Conservation (phyloP, 2,797 vertebrate species). For the Phylloscopus collybita region DNA sequence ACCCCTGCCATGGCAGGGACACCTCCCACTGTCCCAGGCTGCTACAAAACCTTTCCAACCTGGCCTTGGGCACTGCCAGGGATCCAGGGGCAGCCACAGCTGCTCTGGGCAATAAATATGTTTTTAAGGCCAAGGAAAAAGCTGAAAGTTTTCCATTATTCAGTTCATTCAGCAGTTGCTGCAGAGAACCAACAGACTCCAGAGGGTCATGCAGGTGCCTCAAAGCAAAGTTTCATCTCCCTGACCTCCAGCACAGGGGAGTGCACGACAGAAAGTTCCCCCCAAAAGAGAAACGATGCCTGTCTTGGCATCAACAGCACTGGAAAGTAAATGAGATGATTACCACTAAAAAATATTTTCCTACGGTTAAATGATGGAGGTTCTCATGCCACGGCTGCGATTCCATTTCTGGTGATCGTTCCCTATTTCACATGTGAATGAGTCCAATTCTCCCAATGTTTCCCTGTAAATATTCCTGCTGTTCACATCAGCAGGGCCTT, state of each 20-base stretch:
- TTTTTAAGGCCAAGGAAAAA: not conserved
- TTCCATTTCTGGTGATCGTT: not conserved
- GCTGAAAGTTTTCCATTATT: not conserved
- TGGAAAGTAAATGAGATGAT: not conserved
- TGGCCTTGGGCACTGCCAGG: not conserved
- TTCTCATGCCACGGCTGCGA: not conserved
- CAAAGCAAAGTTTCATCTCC: not conserved
- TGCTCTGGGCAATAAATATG: not conserved
- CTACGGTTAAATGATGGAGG: not conserved
- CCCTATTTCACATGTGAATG: conserved; percentile 44
- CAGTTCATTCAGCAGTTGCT: not conserved
- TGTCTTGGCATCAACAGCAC: not conserved
- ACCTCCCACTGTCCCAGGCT: not conserved
- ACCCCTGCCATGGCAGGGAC: not conserved
- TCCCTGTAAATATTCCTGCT: not conserved
- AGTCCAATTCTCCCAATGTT: conserved; percentile 4
- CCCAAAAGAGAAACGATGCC: not conserved
- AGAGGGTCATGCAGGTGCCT: rapidly evolving
- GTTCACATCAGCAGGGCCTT: not conserved
- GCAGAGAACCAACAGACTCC: not conserved
- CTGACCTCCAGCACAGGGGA: not conserved
- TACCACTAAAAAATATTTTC: not conserved
- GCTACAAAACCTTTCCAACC: not conserved
- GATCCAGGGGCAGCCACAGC: not conserved
- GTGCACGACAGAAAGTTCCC: not conserved